Conservation (phyloP, 92 coral and sea anemone genomes). For the Porites divaricata region DNA sequence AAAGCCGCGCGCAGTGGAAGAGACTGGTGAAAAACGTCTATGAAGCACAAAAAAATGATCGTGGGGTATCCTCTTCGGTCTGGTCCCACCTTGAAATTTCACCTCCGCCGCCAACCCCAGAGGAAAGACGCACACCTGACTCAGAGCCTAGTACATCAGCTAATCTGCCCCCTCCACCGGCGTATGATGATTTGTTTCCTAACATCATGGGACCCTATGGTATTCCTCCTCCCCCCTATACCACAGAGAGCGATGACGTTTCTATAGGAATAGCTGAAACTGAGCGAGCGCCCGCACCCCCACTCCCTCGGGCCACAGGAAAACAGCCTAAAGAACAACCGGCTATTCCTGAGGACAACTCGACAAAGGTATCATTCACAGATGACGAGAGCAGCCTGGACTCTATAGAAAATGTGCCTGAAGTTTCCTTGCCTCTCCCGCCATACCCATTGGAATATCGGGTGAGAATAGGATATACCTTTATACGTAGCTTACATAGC, state of each 20-base stretch:
- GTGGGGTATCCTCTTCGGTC: constrained; percentile 46
- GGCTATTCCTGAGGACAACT: not conserved
- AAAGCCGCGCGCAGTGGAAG: constrained; percentile 81
- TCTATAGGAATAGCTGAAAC: not conserved
- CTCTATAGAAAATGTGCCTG: not conserved
- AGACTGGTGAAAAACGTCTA: constrained; percentile 87
- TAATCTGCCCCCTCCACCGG: constrained; percentile 79
- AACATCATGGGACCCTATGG: constrained; percentile 82
- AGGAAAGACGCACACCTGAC: constrained; percentile 1
- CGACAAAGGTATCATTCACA: not conserved
- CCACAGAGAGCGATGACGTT: constrained; percentile 5
- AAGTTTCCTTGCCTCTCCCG: not conserved
- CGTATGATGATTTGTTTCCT: constrained; percentile 87
- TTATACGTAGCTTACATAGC: not conserved
- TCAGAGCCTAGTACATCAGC: constrained; percentile 16
- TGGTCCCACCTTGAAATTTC: constrained; percentile 45
- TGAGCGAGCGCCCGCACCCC: constrained; percentile 5
- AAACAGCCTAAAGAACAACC: not conserved
- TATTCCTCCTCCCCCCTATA: constrained; percentile 67
- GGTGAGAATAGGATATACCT: not conserved
- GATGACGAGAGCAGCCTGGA: constrained; percentile 9
- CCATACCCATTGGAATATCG: not conserved
- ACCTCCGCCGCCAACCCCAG: constrained; percentile 28
- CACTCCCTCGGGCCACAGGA: constrained; percentile 5
- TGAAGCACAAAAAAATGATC: constrained; percentile 81